Base-by-base conservation (phyloP, 2,888 invertebrate genomes). In the Athetis lepigone region DNA sequence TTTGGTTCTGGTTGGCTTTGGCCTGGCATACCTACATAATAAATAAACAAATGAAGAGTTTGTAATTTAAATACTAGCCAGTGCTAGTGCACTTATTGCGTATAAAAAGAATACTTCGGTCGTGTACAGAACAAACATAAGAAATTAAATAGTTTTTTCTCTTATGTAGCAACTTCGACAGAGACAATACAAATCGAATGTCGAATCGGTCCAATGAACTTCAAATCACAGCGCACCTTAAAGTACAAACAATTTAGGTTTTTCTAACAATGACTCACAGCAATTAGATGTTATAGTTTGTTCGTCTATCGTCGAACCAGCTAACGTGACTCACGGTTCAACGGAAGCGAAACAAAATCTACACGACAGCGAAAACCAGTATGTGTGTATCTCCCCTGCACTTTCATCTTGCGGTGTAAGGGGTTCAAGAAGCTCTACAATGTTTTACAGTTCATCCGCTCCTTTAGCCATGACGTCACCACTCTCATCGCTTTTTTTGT, bases 261-360 rank as follows among this genome's bases (percentile, higher is more conserved):
- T 83, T 83, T 82, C 77, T 80, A 79, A 57, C 70, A 62, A 72
- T 78, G 78, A 77, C 64, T 79, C 78, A 75, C 62, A 79, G 76
- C 86, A 85, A 88, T 88, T 88, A 88, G 86, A 87, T 80, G 84
- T 79, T 88, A 89, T 83, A 83, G 75, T 88, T 87, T 76, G 81
- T 79, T 82, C 80, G 79, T 79, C 83, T 84, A 78, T 82, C 79
- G 77, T 73, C 79, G 75, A 70, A 85, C 82, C 83, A 83, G 84
- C 83, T 82, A 79, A 75, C 74, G 81, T 92, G 92, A 93, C 81
- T 92, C 92, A 93, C 81, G 71, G 80, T 70, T 83, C 77, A 80
- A 83, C 82, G 84, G 86, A 86, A 90, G 85, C 87, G 83, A 88
- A 88, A 84, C 83, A 80, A 78, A 87, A 81, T 82, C 82, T 79